Percentiles rank a stretch among this genome's conserved stretches.
Evolutionary conservation across 2,797 vertebrate genomes (phyloP).

Genomic region (Okamejei kenojei): DNA sequence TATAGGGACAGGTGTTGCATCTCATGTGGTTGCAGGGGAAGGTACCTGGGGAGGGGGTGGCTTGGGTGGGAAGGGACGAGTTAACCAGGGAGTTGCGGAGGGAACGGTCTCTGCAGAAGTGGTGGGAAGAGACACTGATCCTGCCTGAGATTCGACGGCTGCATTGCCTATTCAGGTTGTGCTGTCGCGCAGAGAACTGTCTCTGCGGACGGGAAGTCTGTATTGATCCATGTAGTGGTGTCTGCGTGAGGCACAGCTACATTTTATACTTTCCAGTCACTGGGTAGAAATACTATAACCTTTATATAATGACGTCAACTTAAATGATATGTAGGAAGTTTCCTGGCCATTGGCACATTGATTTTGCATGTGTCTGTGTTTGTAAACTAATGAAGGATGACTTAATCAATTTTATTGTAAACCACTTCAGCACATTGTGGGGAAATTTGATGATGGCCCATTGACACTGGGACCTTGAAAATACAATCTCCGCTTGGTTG

Average conservation of each 20-base stretch:
- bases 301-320: constrained; percentile 37
- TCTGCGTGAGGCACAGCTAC: constrained; percentile 22
- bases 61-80: no score
- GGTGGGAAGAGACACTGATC: no score
- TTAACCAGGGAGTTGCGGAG: no score
- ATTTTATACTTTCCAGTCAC: constrained; percentile 31
- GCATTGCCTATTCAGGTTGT: neutral
- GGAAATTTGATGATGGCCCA: constrained; percentile 31
- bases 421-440: constrained; percentile 19
- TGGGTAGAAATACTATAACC: constrained; percentile 23
- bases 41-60: no score
- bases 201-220: neutral
- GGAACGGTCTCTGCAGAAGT: no score
- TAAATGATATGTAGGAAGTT: constrained; percentile 36
- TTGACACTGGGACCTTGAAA: constrained; percentile 30
- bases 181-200: neutral
- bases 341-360: neutral
- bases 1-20: no score
- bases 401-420: constrained; percentile 34
- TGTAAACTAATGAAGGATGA: constrained; percentile 36
- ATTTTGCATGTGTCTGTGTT: constrained; percentile 31
- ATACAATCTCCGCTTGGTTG: constrained; percentile 10
- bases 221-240: neutral
- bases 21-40: no score
- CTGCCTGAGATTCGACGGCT: neutral